phyloP scores from a whole-genome alignment of 2,113 vertebrate genomes.

The Alaudala cheleensis region DNA sequence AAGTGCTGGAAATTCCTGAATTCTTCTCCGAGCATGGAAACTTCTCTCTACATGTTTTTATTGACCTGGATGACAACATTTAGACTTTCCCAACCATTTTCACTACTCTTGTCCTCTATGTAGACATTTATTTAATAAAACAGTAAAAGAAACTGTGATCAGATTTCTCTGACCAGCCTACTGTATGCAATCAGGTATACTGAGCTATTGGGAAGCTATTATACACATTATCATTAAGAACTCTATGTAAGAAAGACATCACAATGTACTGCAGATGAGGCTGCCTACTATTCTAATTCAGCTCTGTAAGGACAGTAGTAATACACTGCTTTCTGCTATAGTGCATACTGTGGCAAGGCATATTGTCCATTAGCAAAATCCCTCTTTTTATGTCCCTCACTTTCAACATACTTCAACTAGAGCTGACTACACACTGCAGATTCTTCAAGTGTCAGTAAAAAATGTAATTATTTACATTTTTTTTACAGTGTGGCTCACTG shows the following conservation, averaged over 20 bases:
- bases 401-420: not conserved
- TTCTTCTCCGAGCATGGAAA: not conserved
- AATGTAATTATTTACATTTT: too few relatives aligned
- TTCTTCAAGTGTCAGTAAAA: not conserved
- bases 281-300: not conserved
- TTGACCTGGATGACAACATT: not conserved
- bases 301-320: not conserved
- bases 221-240: not conserved
- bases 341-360: not conserved
- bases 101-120: not conserved
- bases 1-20: not conserved
- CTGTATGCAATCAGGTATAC: not conserved
- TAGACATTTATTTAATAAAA: not conserved
- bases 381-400: not conserved
- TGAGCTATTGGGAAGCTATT: not conserved
- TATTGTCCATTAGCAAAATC: not conserved
- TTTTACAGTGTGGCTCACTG: not conserved
- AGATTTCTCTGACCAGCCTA: not conserved
- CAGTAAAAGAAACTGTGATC: not conserved
- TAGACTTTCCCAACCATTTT: not conserved
- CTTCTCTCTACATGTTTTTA: not conserved
- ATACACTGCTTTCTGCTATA: not conserved
- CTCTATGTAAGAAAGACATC: not conserved
- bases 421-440: not conserved
- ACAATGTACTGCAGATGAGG: not conserved